Percentiles rank a stretch among this genome's conserved stretches.
These are phyloP conservation scores for Trachymyrmex septentrionalis DNA, from an alignment of 1,140 invertebrate genomes.

Conservation along the genomic window DNA sequence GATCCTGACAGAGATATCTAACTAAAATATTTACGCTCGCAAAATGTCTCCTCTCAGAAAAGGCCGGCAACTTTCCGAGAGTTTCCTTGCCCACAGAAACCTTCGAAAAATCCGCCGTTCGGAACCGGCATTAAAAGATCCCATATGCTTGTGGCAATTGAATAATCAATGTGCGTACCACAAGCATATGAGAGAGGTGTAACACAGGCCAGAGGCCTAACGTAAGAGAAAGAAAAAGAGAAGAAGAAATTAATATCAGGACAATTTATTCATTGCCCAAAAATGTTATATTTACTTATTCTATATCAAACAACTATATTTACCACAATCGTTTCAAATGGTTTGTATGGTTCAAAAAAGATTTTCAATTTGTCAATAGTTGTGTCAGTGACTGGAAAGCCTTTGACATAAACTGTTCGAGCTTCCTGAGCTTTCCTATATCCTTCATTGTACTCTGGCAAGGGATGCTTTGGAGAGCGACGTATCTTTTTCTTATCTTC, in stretches of 20 bases:
- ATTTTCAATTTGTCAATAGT: conserved; percentile 91
- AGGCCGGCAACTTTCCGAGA: too few relatives aligned
- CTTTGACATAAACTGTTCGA: conserved; percentile 95
- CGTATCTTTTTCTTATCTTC: conserved; percentile 95
- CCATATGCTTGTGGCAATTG: too few relatives aligned
- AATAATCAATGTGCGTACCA: too few relatives aligned
- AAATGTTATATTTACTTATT: neutral
- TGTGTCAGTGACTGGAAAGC: conserved; percentile 91
- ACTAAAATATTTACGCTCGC: too few relatives aligned
- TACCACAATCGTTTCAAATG: conserved; percentile 92
- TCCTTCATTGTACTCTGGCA: conserved; percentile 95
- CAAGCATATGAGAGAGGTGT: too few relatives aligned
- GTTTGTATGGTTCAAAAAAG: conserved; percentile 91
- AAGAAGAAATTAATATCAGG: neutral
- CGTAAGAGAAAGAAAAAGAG: too few relatives aligned
- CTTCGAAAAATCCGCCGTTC: too few relatives aligned
- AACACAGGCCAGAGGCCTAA: too few relatives aligned
- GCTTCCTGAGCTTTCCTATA: conserved; percentile 92
- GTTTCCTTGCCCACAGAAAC: too few relatives aligned
- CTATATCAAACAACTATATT: conserved; percentile 74
- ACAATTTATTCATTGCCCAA: neutral
- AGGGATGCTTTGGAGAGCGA: conserved; percentile 91
- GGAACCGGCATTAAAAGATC: too few relatives aligned
- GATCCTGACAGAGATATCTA: too few relatives aligned
- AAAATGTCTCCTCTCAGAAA: too few relatives aligned